phyloP scores from a whole-genome alignment of 2,888 invertebrate genomes.

The Coleophora deauratella region DNA sequence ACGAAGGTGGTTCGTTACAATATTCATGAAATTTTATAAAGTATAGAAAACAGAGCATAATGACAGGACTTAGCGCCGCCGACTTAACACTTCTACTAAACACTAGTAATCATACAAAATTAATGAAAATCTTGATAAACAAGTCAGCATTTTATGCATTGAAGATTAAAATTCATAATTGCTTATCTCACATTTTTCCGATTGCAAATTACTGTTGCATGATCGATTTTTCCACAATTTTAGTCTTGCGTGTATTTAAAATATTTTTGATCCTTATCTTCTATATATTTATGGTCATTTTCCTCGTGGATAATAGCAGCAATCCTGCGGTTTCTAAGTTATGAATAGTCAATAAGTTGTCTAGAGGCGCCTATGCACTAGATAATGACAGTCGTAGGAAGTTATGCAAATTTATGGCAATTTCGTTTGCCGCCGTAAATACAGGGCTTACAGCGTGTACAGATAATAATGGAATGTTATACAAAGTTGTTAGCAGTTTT shows the following conservation, averaged over 20 bases:
- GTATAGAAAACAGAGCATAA: conserved; percentile 41
- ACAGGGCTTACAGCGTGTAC: background rate
- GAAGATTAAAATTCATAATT: conserved; percentile 11
- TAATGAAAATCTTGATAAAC: conserved; percentile 1
- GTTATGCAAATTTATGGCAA: conserved; percentile 54
- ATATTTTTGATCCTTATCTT: background rate
- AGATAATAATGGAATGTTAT: conserved; percentile 3
- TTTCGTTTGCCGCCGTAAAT: conserved; percentile 27
- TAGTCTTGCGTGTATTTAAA: background rate
- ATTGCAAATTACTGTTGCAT: conserved; percentile 22
- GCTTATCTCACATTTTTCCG: conserved; percentile 10
- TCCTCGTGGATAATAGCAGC: background rate
- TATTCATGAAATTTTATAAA: conserved; percentile 38
- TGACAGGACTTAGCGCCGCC: conserved; percentile 37
- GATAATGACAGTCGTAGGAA: conserved; percentile 51
- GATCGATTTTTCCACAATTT: background rate
- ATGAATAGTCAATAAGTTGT: conserved; percentile 58
- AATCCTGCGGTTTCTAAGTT: conserved; percentile 9
- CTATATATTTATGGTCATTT: background rate
- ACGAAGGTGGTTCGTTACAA: too few species aligned
- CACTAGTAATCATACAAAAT: conserved; percentile 22
- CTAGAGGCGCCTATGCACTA: conserved; percentile 49
- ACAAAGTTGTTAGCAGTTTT: background rate
- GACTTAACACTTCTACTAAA: conserved; percentile 33
- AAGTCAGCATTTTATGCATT: background rate